Evolutionary conservation across 2,797 vertebrate genomes (phyloP).

Genomic region (Anguilla megastoma): DNA sequence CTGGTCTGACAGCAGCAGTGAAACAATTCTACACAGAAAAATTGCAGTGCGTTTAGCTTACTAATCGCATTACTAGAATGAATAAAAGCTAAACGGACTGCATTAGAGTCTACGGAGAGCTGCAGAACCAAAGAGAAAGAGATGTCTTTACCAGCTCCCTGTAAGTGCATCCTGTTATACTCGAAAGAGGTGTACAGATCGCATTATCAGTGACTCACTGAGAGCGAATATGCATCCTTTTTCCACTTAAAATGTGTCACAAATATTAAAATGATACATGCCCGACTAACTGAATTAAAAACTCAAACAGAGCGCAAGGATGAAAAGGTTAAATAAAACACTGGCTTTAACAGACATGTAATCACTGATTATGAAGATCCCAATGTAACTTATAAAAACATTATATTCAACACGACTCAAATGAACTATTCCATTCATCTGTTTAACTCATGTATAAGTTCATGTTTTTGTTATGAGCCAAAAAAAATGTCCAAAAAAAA

Average conservation of each 20-base stretch:
- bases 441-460: too few relatives aligned
- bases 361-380: too few relatives aligned
- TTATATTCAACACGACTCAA: too few relatives aligned
- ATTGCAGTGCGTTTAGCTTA: background rate
- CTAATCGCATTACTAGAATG: background rate
- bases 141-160: background rate
- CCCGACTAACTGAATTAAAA: too few relatives aligned
- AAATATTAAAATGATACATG: background rate
- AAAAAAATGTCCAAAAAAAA: too few relatives aligned
- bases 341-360: too few relatives aligned
- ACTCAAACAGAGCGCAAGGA: too few relatives aligned
- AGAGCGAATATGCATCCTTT: background rate
- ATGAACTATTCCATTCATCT: too few relatives aligned
- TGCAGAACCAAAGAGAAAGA: background rate
- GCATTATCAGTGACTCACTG: too few relatives aligned
- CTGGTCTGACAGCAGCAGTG: background rate
- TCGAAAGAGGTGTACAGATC: background rate
- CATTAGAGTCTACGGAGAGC: background rate
- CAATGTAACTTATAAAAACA: too few relatives aligned
- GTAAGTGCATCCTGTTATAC: conserved; percentile 36
- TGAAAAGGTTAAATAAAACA: too few relatives aligned
- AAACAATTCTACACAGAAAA: background rate
- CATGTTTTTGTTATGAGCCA: too few relatives aligned
- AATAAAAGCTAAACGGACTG: conserved; percentile 15
- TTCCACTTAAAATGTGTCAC: background rate